phyloP scores from a whole-genome alignment of 2,888 invertebrate species.

The Ormyrus rosae region DNA sequence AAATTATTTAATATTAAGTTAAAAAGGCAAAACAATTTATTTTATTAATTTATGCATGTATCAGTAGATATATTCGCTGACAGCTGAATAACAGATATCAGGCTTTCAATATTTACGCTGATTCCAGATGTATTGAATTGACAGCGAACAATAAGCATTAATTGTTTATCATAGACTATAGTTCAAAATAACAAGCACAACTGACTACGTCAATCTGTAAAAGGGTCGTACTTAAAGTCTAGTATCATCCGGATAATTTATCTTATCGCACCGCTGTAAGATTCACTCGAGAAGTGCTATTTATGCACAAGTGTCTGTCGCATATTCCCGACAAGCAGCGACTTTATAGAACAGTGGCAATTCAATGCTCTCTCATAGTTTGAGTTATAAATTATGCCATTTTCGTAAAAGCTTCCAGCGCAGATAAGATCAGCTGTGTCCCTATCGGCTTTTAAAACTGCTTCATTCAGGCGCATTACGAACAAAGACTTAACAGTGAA shows the following conservation, averaged over 20 bases:
- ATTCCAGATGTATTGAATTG: no score
- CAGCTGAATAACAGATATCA: no score
- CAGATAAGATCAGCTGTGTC: constrained; percentile 15
- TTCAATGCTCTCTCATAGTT: constrained; percentile 18
- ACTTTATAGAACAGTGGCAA: constrained; percentile 36
- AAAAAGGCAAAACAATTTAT: no score
- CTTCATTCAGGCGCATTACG: constrained; percentile 8
- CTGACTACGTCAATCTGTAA: background rate
- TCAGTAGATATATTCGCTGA: no score
- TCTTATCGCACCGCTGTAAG: constrained; percentile 22
- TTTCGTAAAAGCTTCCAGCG: constrained; percentile 30
- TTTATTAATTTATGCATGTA: no score
- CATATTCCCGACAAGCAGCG: background rate
- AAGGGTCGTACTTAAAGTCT: constrained; percentile 1
- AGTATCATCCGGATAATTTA: constrained; percentile 15
- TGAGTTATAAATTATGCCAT: constrained; percentile 36
- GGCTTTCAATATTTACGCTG: no score
- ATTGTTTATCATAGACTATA: no score
- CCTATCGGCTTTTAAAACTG: constrained; percentile 16
- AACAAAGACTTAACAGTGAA: background rate
- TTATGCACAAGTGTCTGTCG: constrained; percentile 2
- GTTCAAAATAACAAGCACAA: no score
- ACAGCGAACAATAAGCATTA: no score
- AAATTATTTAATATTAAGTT: no score
- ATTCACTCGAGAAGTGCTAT: constrained; percentile 13